Evolutionary conservation across 2,797 vertebrate genomes (phyloP).

Genomic region (Sebastolobus altivelis): DNA sequence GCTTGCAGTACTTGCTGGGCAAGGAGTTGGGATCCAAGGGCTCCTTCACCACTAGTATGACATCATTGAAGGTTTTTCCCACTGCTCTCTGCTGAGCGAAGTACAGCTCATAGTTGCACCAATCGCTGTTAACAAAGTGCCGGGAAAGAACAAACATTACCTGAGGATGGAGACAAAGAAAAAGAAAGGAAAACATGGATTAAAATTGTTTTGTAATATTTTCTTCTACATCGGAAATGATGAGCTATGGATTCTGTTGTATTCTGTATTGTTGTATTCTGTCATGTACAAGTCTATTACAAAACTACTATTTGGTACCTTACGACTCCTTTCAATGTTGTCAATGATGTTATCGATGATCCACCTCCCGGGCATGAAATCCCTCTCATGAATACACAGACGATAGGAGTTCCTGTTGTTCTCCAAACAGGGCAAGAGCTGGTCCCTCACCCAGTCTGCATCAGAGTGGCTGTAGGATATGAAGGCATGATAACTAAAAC

Average conservation of each 20-base stretch:
- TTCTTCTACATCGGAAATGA: neutral
- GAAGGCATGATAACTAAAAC: constrained; percentile 88
- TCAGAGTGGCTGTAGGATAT: constrained; percentile 90
- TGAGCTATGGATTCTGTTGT: neutral
- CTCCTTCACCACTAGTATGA: constrained; percentile 89
- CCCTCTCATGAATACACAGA: constrained; percentile 91
- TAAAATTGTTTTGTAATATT: neutral
- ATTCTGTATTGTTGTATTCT: neutral
- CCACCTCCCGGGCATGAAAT: constrained; percentile 91
- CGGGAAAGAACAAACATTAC: constrained; percentile 89
- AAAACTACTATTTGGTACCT: constrained; percentile 72
- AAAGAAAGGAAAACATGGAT: neutral
- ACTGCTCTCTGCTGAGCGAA: constrained; percentile 91
- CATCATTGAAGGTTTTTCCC: constrained; percentile 85
- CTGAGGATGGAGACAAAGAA: constrained; percentile 56
- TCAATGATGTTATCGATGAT: constrained; percentile 95
- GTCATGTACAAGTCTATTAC: neutral
- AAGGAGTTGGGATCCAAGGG: constrained; percentile 83
- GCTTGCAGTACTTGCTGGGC: constrained; percentile 88
- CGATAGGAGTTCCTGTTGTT: constrained; percentile 82
- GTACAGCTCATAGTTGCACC: constrained; percentile 94
- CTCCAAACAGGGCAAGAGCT: constrained; percentile 87
- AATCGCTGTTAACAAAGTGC: constrained; percentile 91
- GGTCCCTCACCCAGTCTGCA: constrained; percentile 88
- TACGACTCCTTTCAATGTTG: constrained; percentile 90